Conservation (phyloP, 2,113 vertebrate species). For the Amia ocellicauda region DNA sequence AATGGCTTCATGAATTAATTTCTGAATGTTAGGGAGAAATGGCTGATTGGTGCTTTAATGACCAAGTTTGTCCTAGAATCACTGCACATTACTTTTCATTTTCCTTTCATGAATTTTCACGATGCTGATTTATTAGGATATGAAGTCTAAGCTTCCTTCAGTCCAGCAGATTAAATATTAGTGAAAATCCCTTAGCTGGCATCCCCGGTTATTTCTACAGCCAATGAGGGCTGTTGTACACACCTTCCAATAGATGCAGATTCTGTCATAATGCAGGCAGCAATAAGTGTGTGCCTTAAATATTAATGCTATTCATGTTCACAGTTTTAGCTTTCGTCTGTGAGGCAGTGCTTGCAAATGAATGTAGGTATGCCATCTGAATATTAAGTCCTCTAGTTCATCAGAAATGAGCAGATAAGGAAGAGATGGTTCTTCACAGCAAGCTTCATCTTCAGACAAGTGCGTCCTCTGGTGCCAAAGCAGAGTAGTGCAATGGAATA, state of each 20-base stretch:
- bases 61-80: background rate
- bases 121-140: background rate
- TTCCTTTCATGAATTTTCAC: slow-evolving; percentile 31
- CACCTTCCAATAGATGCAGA: slow-evolving; percentile 12
- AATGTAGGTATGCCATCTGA: slow-evolving; percentile 21
- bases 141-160: slow-evolving; percentile 5
- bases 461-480: slow-evolving; percentile 45
- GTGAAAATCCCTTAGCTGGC: slow-evolving; percentile 7
- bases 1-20: background rate
- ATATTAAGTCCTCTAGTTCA: slow-evolving; percentile 39
- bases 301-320: slow-evolving; percentile 27
- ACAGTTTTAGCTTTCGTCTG: slow-evolving; percentile 19
- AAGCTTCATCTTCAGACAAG: slow-evolving; percentile 28
- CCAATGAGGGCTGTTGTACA: background rate
- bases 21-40: too few species aligned
- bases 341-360: background rate
- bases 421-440: slow-evolving; percentile 11
- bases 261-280: slow-evolving; percentile 34
- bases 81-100: slow-evolving; percentile 33
- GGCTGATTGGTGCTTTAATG: background rate
- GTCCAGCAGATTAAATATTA: background rate
- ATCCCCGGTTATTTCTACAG: background rate
- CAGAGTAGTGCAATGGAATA: slow-evolving; percentile 18
- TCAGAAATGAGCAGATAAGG: slow-evolving; percentile 12
- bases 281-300: slow-evolving; percentile 14